Evolutionary conservation across 2,113 vertebrate genomes (phyloP).

Genomic region (Strigops habroptila): DNA sequence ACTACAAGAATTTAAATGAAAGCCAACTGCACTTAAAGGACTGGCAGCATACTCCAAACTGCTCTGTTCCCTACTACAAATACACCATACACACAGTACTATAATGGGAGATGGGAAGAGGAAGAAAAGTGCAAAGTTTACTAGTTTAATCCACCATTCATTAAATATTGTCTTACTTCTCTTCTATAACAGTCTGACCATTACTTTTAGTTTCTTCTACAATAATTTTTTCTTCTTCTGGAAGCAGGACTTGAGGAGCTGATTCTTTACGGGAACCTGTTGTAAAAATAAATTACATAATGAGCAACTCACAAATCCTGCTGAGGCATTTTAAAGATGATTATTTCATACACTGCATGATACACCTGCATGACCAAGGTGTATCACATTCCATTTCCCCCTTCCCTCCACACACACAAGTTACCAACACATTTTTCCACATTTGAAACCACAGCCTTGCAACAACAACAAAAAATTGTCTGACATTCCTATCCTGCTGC

Average conservation of each 20-base stretch:
- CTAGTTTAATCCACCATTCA: constrained; percentile 33
- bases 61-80: neutral
- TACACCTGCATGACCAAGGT: neutral
- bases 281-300: constrained; percentile 59
- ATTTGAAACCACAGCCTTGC: constrained; percentile 6
- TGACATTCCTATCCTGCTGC: neutral
- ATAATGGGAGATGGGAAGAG: neutral
- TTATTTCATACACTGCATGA: neutral
- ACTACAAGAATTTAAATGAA: neutral
- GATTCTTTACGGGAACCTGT: constrained; percentile 87
- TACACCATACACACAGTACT: neutral
- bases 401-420: neutral
- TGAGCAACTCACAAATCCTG: neutral
- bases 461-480: neutral
- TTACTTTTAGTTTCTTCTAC: constrained; percentile 90
- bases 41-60: neutral
- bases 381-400: neutral
- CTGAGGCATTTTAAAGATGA: neutral
- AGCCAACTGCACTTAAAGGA: neutral
- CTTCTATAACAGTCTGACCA: constrained; percentile 88
- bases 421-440: neutral
- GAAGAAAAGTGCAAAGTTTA: neutral
- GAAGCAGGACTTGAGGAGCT: constrained; percentile 88
- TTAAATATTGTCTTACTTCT: constrained; percentile 84
- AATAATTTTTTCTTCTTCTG: constrained; percentile 89